Conservation (phyloP, 2,113 vertebrate species). For the Siphamia tubifer region DNA sequence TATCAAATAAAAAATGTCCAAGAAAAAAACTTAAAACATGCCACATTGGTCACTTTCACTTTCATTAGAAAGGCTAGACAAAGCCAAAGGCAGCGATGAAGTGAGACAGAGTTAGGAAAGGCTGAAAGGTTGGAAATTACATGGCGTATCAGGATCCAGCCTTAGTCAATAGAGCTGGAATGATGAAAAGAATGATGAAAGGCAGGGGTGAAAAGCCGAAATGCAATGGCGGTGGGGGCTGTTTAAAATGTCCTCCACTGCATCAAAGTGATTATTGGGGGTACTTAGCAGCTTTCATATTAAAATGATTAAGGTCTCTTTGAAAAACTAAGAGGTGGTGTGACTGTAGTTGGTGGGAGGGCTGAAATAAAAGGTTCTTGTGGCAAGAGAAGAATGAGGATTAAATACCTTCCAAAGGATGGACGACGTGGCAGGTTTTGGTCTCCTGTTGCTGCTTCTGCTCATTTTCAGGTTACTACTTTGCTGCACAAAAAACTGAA, state of each 20-base stretch:
- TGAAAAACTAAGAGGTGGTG: constrained; percentile 70
- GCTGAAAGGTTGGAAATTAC: constrained; percentile 64
- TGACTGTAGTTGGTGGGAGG: constrained; percentile 65
- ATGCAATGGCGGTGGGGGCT: constrained; percentile 52
- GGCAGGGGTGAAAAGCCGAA: constrained; percentile 72
- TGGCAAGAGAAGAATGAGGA: constrained; percentile 55
- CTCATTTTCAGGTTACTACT: not conserved
- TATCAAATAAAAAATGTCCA: not conserved
- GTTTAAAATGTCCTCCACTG: constrained; percentile 74
- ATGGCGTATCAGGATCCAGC: constrained; percentile 40
- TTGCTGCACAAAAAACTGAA: not conserved
- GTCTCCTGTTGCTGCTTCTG: not conserved
- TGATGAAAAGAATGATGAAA: constrained; percentile 79
- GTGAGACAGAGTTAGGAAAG: constrained; percentile 15
- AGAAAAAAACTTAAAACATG: not conserved
- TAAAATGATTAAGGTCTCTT: constrained; percentile 80
- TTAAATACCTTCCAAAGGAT: constrained; percentile 54
- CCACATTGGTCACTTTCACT: constrained; percentile 30
- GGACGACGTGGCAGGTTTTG: not conserved
- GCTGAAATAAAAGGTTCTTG: constrained; percentile 56
- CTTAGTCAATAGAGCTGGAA: constrained; percentile 54
- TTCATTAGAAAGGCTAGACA: constrained; percentile 28
- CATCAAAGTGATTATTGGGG: constrained; percentile 79
- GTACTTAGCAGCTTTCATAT: constrained; percentile 81
- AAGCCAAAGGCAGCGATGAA: constrained; percentile 48